A percentile compares a stretch with the other conserved stretches of the same genome.
These are phyloP conservation scores for Chionodraco myersi DNA, from an alignment of 2,113 vertebrate species.

Conservation along the genomic window DNA sequence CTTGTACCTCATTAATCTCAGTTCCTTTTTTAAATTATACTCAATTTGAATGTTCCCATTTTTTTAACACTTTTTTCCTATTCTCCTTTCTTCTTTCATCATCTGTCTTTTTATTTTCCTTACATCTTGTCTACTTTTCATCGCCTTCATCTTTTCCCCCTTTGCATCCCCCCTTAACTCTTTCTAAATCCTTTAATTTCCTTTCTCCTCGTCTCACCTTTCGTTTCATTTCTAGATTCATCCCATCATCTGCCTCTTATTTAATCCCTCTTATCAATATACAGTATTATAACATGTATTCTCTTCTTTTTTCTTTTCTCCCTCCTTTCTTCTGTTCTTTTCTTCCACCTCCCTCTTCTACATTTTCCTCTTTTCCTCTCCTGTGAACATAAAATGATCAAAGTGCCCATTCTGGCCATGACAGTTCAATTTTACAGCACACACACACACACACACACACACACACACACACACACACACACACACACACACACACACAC, in stretches of 20 bases:
- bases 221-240: neutral
- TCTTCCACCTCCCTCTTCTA: slow-evolving; percentile 20
- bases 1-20: neutral
- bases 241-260: neutral
- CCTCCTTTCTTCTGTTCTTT: neutral
- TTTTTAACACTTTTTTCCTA: neutral
- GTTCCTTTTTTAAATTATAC: neutral
- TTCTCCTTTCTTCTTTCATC: too few relatives aligned
- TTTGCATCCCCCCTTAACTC: neutral
- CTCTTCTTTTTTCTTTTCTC: neutral
- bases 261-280: neutral
- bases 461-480: slow-evolving; percentile 13
- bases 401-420: slow-evolving; percentile 76
- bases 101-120: neutral
- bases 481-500: slow-evolving; percentile 28
- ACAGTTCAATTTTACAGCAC: slow-evolving; percentile 74
- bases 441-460: slow-evolving; percentile 14
- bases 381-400: slow-evolving; percentile 78
- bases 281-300: neutral
- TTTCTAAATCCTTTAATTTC: too few relatives aligned
- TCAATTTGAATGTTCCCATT: neutral
- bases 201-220: neutral
- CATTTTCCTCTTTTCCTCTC: slow-evolving; percentile 52
- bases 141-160: neutral
- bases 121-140: neutral